Evolutionary conservation across 2,113 vertebrate species (phyloP).

Genomic region (Tragelaphus imberbis): DNA sequence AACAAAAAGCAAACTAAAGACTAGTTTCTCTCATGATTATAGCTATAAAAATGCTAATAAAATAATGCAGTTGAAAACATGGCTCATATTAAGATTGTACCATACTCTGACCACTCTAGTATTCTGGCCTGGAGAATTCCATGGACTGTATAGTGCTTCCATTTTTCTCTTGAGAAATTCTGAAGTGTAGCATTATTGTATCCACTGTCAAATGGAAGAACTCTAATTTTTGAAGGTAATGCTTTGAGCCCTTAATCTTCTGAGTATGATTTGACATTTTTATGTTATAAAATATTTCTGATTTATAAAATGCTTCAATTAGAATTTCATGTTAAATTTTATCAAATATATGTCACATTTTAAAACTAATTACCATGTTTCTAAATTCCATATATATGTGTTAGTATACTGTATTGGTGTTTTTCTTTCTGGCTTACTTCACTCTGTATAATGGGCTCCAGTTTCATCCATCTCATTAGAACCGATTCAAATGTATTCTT

Average conservation of each 20-base stretch:
- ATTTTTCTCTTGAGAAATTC: not conserved
- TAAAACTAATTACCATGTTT: not conserved
- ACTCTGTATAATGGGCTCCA: no score
- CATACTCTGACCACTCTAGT: not conserved
- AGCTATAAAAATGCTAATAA: not conserved
- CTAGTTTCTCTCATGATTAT: not conserved
- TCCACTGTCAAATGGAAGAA: not conserved
- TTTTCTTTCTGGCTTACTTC: no score
- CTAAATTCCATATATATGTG: no score
- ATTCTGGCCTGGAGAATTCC: not conserved
- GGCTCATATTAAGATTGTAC: not conserved
- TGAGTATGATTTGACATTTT: not conserved
- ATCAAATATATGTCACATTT: not conserved
- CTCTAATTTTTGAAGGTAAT: not conserved
- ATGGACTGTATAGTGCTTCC: not conserved
- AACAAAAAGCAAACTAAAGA: not conserved
- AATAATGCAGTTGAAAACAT: not conserved
- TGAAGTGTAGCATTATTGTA: not conserved
- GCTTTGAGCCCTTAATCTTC: not conserved
- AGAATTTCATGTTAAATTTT: not conserved
- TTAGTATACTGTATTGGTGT: no score
- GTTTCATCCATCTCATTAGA: no score
- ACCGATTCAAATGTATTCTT: no score
- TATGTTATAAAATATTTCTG: not conserved
- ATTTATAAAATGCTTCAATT: not conserved